Evolutionary conservation across 2,113 vertebrate species (phyloP).

Genomic region (Bettongia penicillata): DNA sequence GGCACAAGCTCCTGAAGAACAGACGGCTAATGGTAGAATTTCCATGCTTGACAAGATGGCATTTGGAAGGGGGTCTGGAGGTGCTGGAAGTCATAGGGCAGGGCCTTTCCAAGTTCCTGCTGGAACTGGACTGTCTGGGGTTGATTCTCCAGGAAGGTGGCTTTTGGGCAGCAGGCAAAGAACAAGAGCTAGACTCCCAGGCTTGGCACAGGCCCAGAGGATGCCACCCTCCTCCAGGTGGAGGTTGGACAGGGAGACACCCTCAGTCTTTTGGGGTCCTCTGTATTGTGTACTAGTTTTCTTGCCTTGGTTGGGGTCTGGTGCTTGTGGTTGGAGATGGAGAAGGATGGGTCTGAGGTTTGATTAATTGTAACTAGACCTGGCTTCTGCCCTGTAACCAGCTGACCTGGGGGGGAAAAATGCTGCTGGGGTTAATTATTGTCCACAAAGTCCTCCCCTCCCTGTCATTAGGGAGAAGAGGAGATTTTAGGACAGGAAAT

Average conservation of each 20-base stretch:
- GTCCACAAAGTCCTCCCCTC: background rate
- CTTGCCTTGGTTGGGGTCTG: background rate
- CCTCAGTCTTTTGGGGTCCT: background rate
- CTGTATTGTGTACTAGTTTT: background rate
- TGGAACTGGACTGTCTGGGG: background rate
- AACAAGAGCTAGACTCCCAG: background rate
- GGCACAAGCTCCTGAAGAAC: background rate
- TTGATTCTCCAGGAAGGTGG: background rate
- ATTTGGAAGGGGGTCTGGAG: background rate
- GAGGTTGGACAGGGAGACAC: background rate
- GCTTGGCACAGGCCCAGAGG: background rate
- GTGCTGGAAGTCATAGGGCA: background rate
- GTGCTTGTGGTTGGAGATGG: background rate
- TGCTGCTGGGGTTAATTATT: background rate
- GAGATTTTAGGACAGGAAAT: background rate
- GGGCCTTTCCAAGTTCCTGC: background rate
- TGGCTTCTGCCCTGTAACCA: background rate
- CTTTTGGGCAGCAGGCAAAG: background rate
- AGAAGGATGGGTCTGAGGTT: background rate
- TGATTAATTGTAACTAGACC: background rate
- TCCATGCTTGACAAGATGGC: background rate
- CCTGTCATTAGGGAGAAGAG: background rate
- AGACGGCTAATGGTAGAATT: background rate
- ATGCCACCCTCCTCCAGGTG: background rate
- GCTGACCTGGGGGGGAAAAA: background rate